Evolutionary conservation across 1,140 invertebrate genomes (phyloP).

Genomic region (Brachionus asplanchnoidis): DNA sequence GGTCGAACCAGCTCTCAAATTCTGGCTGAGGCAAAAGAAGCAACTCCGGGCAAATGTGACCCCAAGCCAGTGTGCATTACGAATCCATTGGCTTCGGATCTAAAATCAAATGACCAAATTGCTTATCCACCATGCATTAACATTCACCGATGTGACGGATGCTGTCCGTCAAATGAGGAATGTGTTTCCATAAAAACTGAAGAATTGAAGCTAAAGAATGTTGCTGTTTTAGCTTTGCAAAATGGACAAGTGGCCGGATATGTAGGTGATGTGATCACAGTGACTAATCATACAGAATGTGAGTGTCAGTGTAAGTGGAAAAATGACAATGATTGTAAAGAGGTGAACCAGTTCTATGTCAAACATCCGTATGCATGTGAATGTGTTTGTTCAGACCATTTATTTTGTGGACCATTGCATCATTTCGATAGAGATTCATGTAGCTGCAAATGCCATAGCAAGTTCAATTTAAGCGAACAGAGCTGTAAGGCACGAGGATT

Average conservation of each 20-base stretch:
- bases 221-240: not conserved
- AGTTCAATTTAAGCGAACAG: not conserved
- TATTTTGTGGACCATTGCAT: not conserved
- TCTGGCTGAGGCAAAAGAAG: slow-evolving; percentile 6
- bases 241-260: not conserved
- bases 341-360: not conserved
- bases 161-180: slow-evolving; percentile 21
- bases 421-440: slow-evolving; percentile 20
- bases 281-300: slow-evolving; percentile 34
- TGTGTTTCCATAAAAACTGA: slow-evolving; percentile 18
- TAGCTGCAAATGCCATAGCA: not conserved
- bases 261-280: not conserved
- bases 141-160: slow-evolving; percentile 31
- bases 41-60: slow-evolving; percentile 37
- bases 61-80: slow-evolving; percentile 34
- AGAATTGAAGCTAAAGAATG: not conserved
- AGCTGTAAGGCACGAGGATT: not conserved
- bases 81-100: not conserved
- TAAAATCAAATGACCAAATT: slow-evolving; percentile 25
- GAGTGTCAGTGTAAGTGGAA: slow-evolving; percentile 34
- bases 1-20: not conserved
- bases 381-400: slow-evolving; percentile 9
- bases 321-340: slow-evolving; percentile 19
- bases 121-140: slow-evolving; percentile 22
- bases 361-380: slow-evolving; percentile 25